Evolutionary conservation across 2,113 vertebrate species (phyloP).

Genomic region (Leucosticte australis): DNA sequence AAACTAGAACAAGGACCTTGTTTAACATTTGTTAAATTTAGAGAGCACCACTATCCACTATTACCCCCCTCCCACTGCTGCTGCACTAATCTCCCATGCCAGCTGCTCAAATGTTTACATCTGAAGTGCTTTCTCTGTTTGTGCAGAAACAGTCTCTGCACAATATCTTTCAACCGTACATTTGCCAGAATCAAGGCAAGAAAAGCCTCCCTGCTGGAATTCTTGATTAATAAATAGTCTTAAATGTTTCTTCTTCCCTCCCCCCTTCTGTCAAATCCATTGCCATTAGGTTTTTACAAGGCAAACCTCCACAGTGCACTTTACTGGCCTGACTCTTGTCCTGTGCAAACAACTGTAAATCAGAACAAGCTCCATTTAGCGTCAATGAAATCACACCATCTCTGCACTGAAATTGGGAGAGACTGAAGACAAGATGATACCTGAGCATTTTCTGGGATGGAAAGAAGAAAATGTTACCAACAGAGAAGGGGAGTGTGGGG

Average conservation of each 20-base stretch:
- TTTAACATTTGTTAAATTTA: slow-evolving; percentile 40
- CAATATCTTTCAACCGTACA: slow-evolving; percentile 33
- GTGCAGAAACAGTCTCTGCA: slow-evolving; percentile 29
- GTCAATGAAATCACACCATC: neutral
- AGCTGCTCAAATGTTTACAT: slow-evolving; percentile 45
- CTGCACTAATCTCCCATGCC: neutral
- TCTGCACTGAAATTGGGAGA: neutral
- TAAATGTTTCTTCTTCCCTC: slow-evolving; percentile 26
- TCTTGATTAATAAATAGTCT: slow-evolving; percentile 36
- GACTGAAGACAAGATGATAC: neutral
- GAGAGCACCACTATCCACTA: neutral
- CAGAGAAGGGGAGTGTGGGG: neutral
- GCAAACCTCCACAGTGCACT: neutral
- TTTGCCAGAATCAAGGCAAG: slow-evolving; percentile 43
- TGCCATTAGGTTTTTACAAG: slow-evolving; percentile 15
- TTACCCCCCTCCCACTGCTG: neutral
- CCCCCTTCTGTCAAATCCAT: neutral
- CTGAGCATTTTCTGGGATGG: neutral
- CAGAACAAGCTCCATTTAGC: neutral
- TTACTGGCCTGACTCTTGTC: neutral
- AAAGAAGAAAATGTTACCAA: neutral
- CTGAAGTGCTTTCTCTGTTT: slow-evolving; percentile 34
- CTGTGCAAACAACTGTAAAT: slow-evolving; percentile 20
- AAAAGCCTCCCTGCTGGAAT: slow-evolving; percentile 10
- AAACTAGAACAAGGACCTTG: neutral